phyloP scores from a whole-genome alignment of 1,140 invertebrate genomes.

The Mylabris phalerata region DNA sequence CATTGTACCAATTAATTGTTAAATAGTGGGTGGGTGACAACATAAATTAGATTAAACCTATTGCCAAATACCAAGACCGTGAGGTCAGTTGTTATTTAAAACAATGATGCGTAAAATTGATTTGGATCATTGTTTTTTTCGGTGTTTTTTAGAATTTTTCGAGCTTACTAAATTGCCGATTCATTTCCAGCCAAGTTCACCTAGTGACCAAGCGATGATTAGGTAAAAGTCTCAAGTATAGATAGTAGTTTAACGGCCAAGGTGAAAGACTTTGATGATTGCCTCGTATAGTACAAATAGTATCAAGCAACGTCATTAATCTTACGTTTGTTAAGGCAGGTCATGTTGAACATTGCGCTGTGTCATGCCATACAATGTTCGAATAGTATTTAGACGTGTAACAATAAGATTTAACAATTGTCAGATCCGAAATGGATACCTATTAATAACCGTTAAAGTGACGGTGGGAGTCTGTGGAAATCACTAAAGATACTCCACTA shows the following conservation, averaged over 20 bases:
- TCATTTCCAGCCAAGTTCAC: slow-evolving; percentile 6
- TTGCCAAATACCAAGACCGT: slow-evolving; percentile 31
- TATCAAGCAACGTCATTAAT: slow-evolving; percentile 25
- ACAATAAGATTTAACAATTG: slow-evolving; percentile 1
- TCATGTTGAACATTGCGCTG: slow-evolving; percentile 25
- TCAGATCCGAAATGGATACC: too few species aligned
- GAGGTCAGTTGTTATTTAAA: slow-evolving; percentile 27
- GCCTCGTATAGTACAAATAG: too few species aligned
- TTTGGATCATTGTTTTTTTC: too few species aligned
- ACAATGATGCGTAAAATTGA: too few species aligned
- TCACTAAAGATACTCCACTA: too few species aligned
- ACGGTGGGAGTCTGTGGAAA: too few species aligned
- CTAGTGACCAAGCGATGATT: not conserved
- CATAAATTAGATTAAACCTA: slow-evolving; percentile 19
- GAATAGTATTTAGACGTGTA: not conserved
- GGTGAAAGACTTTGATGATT: too few species aligned
- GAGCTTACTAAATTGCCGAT: not conserved
- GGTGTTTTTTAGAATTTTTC: too few species aligned
- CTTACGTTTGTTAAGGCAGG: slow-evolving; percentile 27
- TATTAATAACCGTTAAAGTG: too few species aligned
- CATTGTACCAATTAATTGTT: slow-evolving; percentile 6
- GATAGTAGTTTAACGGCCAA: too few species aligned
- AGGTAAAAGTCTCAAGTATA: too few species aligned
- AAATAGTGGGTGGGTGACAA: slow-evolving; percentile 24
- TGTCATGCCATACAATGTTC: slow-evolving; percentile 23